These are phyloP conservation scores for Craseonycteris thonglongyai DNA, from an alignment of 2,113 vertebrate genomes.

Conservation along the genomic window DNA sequence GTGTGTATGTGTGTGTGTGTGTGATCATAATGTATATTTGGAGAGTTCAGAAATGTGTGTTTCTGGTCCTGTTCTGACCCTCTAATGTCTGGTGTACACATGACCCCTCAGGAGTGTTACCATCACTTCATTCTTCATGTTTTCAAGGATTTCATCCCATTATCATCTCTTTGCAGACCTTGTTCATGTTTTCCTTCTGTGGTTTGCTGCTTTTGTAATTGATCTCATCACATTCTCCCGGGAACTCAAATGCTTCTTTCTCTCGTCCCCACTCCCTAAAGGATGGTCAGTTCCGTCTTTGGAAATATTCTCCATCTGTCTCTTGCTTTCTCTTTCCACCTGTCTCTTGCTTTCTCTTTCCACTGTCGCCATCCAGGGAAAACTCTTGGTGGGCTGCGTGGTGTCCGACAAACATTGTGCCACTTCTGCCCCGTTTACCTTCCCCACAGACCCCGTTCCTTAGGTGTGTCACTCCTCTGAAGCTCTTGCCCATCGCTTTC, in stretches of 20 bases:
- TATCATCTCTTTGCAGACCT: not conserved
- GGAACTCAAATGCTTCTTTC: not conserved
- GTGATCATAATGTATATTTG: not conserved
- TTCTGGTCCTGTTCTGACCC: not conserved
- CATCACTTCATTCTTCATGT: not conserved
- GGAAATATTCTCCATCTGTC: not conserved
- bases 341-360: no score
- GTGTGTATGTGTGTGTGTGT: not conserved
- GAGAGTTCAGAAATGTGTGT: not conserved
- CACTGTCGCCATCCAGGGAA: not conserved
- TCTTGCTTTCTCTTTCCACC: not conserved
- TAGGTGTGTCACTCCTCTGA: not conserved
- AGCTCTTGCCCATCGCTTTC: not conserved
- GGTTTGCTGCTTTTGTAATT: not conserved
- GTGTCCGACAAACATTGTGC: rapidly evolving
- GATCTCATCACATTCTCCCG: not conserved
- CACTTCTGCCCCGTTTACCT: not conserved
- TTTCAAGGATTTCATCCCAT: not conserved
- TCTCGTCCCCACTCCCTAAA: no score
- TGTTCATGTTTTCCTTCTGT: not conserved
- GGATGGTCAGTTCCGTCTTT: not conserved
- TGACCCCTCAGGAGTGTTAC: not conserved
- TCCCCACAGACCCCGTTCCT: not conserved
- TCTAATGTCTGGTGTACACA: not conserved
- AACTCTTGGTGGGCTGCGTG: not conserved